phyloP scores from a whole-genome alignment of 2,888 invertebrate genomes.

The Eumacrocentrus americanus region DNA sequence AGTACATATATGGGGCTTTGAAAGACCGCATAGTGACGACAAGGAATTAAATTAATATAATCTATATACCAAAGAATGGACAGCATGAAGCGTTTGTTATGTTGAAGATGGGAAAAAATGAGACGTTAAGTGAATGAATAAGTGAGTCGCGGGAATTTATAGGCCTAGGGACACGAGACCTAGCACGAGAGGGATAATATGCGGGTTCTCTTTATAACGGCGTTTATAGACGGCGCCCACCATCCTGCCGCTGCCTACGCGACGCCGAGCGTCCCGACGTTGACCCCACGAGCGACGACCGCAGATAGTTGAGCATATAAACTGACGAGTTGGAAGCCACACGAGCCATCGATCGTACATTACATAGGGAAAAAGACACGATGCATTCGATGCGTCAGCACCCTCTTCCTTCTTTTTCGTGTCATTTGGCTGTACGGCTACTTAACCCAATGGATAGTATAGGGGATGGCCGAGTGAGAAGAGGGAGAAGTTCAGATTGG shows the following conservation, averaged over 20 bases:
- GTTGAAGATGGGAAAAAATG: background rate
- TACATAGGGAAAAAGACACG: background rate
- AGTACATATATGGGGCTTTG: too few species aligned
- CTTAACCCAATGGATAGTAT: background rate
- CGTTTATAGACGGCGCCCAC: conserved; percentile 16
- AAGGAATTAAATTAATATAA: background rate
- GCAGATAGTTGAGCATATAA: background rate
- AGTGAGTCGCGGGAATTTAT: background rate
- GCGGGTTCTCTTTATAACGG: conserved; percentile 1
- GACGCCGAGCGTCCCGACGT: conserved; percentile 14
- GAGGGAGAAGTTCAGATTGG: background rate
- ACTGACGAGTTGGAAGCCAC: background rate
- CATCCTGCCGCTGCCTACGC: conserved; percentile 11
- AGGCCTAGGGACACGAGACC: background rate
- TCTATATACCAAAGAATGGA: too few species aligned
- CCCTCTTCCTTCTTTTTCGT: background rate
- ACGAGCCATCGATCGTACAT: background rate
- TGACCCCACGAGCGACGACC: conserved; percentile 9
- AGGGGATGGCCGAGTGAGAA: background rate
- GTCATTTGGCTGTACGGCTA: conserved; percentile 1
- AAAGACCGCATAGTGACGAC: too few species aligned
- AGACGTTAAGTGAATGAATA: background rate
- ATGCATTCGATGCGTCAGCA: conserved; percentile 10
- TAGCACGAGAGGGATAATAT: background rate
- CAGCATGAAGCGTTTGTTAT: too few species aligned